Base-by-base conservation (phyloP, 1,140 invertebrate genomes). In the Liolophura sinensis region DNA sequence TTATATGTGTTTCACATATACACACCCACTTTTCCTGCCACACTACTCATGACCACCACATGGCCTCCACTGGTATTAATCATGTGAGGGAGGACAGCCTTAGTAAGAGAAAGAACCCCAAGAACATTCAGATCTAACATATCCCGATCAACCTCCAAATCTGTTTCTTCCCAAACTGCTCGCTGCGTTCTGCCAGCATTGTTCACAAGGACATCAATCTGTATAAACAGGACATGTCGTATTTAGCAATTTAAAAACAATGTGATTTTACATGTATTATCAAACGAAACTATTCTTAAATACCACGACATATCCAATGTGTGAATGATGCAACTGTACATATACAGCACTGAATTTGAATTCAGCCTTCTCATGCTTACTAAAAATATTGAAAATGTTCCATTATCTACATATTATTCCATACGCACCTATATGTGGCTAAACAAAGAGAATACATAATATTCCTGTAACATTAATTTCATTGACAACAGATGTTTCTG, bases 71-170 rank as follows among this genome's bases (percentile, higher is more conserved):
- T 74, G 22, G 75, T 74, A 16, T 78, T 72, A 18, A 79, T 69
- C 85, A 86, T 86, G 51, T 81, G 68, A 11, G 82, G 81, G 16
- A 86, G 60, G 1, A 86, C 79, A 20, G 65, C 68, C 31, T 79
- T 82, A 27, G 84, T 79, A 22, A 96, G 85, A 67, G 90, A 89
- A 0, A 96, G 73, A 7, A 90, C 82, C 0, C 90, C 88, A 68
- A 96, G 92, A 0, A 94, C 92, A 82, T 95, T 94, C 49, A 95
- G 75, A 24, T 95, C 89, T 76, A 95, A 93, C 69, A 94, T 83
- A 64, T 92, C 88, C 62, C 87, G 87, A 78, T 96, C 93, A 0
- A 95, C 92, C 59, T 86, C 76, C 0, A 93, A 56, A 1, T 92
- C 88, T 67, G 92, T 93, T 1, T 91, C 86, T 66, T 91, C 89